These are phyloP conservation scores for Leptodirus hochenwartii DNA, from an alignment of 2,888 invertebrate species.

Conservation along the genomic window DNA sequence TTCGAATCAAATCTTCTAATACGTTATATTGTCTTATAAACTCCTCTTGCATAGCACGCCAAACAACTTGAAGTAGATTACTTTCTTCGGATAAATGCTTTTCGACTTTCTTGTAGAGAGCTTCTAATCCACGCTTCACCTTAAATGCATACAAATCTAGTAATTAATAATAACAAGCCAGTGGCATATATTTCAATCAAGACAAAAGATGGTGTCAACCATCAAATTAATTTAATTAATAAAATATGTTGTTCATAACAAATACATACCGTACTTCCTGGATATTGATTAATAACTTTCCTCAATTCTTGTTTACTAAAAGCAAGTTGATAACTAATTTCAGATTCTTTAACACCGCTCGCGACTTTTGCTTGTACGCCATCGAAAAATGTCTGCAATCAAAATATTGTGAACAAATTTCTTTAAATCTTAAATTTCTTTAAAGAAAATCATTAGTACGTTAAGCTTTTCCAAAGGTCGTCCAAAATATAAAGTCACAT, in stretches of 20 bases:
- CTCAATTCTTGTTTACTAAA: slow-evolving; percentile 93
- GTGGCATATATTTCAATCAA: no score
- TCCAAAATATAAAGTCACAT: slow-evolving; percentile 91
- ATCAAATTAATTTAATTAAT: no score
- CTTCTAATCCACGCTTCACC: slow-evolving; percentile 84
- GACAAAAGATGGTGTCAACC: no score
- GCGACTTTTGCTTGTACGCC: slow-evolving; percentile 87
- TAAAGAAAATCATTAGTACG: slow-evolving; percentile 31
- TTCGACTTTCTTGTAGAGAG: slow-evolving; percentile 88
- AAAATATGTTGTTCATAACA: no score
- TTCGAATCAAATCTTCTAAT: slow-evolving; percentile 79
- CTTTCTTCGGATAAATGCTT: slow-evolving; percentile 93
- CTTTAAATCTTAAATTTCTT: no score
- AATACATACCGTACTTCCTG: slow-evolving; percentile 42
- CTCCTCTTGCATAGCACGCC: slow-evolving; percentile 99
- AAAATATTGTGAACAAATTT: slow-evolving; percentile 8
- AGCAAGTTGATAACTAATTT: slow-evolving; percentile 94
- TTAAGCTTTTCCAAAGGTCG: slow-evolving; percentile 81
- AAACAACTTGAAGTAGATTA: slow-evolving; percentile 89
- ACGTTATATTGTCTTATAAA: slow-evolving; percentile 92
- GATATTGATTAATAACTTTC: slow-evolving; percentile 88
- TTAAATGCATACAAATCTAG: slow-evolving; percentile 26
- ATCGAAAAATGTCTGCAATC: slow-evolving; percentile 79
- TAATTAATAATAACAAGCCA: no score
- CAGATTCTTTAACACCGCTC: slow-evolving; percentile 88